phyloP scores from a whole-genome alignment of 2,797 vertebrate genomes.

The Ptychobarbus kaznakovi region DNA sequence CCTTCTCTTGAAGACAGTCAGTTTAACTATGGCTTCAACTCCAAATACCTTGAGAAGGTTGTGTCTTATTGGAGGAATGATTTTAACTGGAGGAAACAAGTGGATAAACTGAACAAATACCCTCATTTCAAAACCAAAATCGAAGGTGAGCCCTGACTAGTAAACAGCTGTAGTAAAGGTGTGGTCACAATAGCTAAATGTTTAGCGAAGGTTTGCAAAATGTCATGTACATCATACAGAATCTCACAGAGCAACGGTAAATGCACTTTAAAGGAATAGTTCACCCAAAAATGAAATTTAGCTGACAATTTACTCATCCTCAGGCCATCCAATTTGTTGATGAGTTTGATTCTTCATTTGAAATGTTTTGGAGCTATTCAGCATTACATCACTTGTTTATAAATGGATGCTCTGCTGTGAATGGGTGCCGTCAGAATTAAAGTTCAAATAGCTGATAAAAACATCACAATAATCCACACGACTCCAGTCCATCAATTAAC shows the following conservation, averaged over 20 bases:
- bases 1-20: conserved; percentile 80
- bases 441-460: neutral
- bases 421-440: neutral
- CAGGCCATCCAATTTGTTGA: neutral
- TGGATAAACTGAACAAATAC: conserved; percentile 85
- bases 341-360: neutral
- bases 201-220: neutral
- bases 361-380: neutral
- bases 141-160: conserved; percentile 78
- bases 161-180: neutral
- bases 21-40: conserved; percentile 89
- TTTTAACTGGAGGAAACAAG: conserved; percentile 87
- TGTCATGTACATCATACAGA: neutral
- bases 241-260: neutral
- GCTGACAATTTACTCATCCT: neutral
- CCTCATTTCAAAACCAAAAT: conserved; percentile 89
- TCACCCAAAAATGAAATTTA: neutral
- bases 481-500: neutral
- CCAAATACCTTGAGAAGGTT: conserved; percentile 79
- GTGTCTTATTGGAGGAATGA: conserved; percentile 87
- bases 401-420: neutral
- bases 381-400: neutral
- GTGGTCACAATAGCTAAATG: neutral
- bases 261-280: neutral
- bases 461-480: neutral